Conservation (phyloP, 2,888 invertebrate genomes). For the Dolomedes plantarius region DNA sequence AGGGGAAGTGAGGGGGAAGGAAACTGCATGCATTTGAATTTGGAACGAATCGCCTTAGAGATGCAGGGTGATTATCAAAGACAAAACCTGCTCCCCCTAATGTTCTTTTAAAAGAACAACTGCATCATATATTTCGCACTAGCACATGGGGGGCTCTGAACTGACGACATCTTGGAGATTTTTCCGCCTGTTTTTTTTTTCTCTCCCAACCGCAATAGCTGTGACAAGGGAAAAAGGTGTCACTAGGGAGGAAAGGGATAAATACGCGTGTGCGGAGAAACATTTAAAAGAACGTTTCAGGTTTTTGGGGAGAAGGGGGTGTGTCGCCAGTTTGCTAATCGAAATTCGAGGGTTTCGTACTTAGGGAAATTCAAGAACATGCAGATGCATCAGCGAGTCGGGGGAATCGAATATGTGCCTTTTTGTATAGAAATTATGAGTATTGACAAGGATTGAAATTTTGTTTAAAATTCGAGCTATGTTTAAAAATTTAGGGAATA, state of each 20-base stretch:
- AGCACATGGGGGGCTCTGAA: constrained; percentile 28
- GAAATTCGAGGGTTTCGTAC: constrained; percentile 66
- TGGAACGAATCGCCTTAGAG: constrained; percentile 60
- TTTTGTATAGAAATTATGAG: constrained; percentile 9
- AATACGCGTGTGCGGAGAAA: constrained; percentile 44
- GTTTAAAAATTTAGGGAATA: too few relatives aligned
- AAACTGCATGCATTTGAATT: constrained; percentile 64
- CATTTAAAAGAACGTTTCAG: constrained; percentile 63
- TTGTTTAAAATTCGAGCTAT: background rate
- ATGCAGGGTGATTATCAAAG: constrained; percentile 67
- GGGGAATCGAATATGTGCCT: background rate
- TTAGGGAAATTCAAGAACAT: constrained; percentile 66
- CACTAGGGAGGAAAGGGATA: constrained; percentile 25
- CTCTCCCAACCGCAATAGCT: constrained; percentile 31
- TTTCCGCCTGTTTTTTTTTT: background rate
- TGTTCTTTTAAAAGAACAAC: constrained; percentile 68
- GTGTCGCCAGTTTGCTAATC: constrained; percentile 50
- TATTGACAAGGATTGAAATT: constrained; percentile 3
- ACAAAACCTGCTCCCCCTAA: constrained; percentile 57
- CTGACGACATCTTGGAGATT: constrained; percentile 19
- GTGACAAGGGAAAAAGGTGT: constrained; percentile 24
- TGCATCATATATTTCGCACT: constrained; percentile 69
- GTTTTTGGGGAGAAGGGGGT: too few relatives aligned
- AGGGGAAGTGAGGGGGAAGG: background rate
- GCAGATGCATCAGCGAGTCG: constrained; percentile 36